These are phyloP conservation scores for Chrysolophus pictus DNA, from an alignment of 2,797 vertebrate species.

Conservation along the genomic window DNA sequence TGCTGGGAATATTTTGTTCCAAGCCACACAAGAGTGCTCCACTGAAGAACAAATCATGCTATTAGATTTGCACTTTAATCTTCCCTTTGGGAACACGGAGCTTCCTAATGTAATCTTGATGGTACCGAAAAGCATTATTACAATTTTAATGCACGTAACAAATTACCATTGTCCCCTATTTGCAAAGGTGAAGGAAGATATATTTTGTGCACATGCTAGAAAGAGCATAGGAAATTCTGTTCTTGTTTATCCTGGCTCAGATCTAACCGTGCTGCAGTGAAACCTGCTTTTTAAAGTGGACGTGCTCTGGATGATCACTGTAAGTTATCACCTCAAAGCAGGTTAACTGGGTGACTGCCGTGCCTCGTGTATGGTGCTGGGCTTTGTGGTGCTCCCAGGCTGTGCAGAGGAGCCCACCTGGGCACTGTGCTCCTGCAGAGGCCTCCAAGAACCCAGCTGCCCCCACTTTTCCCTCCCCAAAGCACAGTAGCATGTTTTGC, in stretches of 20 bases:
- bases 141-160: slow-evolving; percentile 18
- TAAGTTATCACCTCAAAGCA: neutral
- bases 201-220: neutral
- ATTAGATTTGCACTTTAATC: slow-evolving; percentile 31
- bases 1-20: slow-evolving; percentile 38
- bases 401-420: neutral
- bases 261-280: neutral
- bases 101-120: neutral
- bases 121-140: neutral
- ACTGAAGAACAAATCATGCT: slow-evolving; percentile 12
- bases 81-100: slow-evolving; percentile 39
- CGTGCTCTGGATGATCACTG: neutral
- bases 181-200: slow-evolving; percentile 14
- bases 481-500: neutral
- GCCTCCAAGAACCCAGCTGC: neutral
- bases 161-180: neutral
- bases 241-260: neutral
- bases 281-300: neutral
- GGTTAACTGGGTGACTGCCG: neutral
- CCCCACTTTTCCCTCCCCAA: rapidly evolving
- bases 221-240: neutral
- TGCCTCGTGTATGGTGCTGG: neutral
- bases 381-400: neutral
- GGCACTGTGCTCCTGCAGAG: neutral
- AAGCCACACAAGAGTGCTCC: neutral